phyloP scores from a whole-genome alignment of 2,113 vertebrate genomes.

The Sebastes fasciatus region DNA sequence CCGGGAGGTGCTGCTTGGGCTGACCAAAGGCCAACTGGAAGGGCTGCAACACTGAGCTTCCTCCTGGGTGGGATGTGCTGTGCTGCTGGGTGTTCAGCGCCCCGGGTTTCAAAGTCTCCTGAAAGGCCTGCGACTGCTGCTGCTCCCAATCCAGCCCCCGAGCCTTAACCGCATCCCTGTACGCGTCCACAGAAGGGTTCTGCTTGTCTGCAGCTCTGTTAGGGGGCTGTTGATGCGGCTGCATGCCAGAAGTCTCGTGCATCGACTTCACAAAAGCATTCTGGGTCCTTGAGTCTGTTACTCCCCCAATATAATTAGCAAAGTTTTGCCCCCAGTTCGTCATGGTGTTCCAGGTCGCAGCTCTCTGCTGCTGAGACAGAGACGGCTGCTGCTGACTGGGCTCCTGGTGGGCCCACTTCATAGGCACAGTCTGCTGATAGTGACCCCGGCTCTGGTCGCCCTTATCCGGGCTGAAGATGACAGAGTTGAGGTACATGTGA shows the following conservation, averaged over 20 bases:
- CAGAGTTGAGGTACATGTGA: slow-evolving; percentile 89
- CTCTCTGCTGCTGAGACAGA: slow-evolving; percentile 82
- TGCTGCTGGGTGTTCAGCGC: slow-evolving; percentile 79
- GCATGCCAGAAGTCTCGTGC: slow-evolving; percentile 79
- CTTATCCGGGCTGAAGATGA: slow-evolving; percentile 91
- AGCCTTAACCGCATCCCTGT: slow-evolving; percentile 85
- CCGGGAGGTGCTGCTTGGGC: slow-evolving; percentile 89
- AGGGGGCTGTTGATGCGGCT: slow-evolving; percentile 77
- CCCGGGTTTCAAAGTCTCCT: slow-evolving; percentile 85
- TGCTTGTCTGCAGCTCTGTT: slow-evolving; percentile 88
- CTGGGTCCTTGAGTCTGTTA: slow-evolving; percentile 82
- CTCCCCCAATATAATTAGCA: slow-evolving; percentile 86
- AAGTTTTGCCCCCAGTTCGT: slow-evolving; percentile 88
- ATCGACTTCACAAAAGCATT: slow-evolving; percentile 78
- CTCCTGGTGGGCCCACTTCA: slow-evolving; percentile 88
- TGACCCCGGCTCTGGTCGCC: slow-evolving; percentile 89
- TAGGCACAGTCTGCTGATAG: slow-evolving; percentile 89
- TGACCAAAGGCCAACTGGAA: slow-evolving; percentile 97
- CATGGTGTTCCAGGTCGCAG: slow-evolving; percentile 86
- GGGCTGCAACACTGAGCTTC: slow-evolving; percentile 90
- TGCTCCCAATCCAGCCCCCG: slow-evolving; percentile 84
- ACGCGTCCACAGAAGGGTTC: slow-evolving; percentile 82
- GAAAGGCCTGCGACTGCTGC: slow-evolving; percentile 84
- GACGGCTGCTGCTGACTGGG: slow-evolving; percentile 72
- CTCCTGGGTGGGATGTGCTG: slow-evolving; percentile 63